Base-by-base conservation (phyloP, 1,140 invertebrate species). In the Delia radicum region DNA sequence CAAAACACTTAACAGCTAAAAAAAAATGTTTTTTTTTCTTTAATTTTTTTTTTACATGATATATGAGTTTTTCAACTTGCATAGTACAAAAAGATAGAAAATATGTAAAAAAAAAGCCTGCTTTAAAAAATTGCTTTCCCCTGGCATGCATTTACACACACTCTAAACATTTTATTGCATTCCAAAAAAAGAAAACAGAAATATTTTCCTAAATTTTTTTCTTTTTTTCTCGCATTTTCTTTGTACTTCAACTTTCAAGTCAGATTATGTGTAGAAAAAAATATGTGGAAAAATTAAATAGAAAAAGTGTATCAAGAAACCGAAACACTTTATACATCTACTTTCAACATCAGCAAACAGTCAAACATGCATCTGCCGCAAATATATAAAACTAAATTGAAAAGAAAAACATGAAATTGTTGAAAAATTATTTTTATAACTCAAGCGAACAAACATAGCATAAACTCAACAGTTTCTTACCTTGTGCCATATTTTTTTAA, bases 401-500 rank as follows among this genome's bases (percentile, higher is more conserved):
- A 55, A 55, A 61, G 21, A 55, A 28, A 26, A 48, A 55, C 8
- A 13, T 48, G 21, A 31, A 31, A 18, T 37, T 26, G n/a, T 55
- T 55, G 48, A 55, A 55, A 55, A 55, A 21, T 55, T 55, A 55
- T 55, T 24, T n/a, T n/a, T 74, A 46, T n/a, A 28, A 55, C 18
- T 46, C 26, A 74, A 26, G 37, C 33, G 48, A 8, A 48, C 33
- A 73, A 33, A 74, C n/a, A 55, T 10, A 55, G 76, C 74, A 28
- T 74, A 18, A 76, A 79, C 80, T 82, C 77, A 81, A 81, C 78
- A 72, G 72, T 79, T 80, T 76, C 80, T 83, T 83, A 83, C 79
- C 78, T 82, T 80, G 82, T 81, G 80, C 82, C 79, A 83, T 83
- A 83, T 83, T 83, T 83, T 75, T 7, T 55, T 55, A 42, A 42